phyloP scores from a whole-genome alignment of 2,888 invertebrate genomes.

The Limnephilus marmoratus region DNA sequence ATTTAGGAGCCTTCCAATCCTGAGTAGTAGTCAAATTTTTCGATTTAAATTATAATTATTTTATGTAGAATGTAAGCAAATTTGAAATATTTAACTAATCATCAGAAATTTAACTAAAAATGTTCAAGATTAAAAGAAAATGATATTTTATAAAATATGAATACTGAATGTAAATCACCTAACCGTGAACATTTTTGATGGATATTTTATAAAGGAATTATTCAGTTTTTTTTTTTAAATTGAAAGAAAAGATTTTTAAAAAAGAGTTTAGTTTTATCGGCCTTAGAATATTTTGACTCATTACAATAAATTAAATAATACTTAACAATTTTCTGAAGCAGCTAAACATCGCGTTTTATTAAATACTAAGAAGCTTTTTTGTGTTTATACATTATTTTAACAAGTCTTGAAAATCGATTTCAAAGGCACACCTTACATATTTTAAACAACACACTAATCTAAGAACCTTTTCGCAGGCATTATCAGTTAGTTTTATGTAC shows the following conservation, averaged over 20 bases:
- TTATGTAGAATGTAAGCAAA: not conserved
- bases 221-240: not conserved
- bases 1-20: not conserved
- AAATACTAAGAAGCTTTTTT: not conserved
- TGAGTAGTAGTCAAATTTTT: not conserved
- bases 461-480: not conserved
- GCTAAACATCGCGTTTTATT: not conserved
- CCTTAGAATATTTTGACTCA: not conserved
- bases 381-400: slow-evolving; percentile 20
- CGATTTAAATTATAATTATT: not conserved
- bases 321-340: not conserved
- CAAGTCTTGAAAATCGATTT: slow-evolving; percentile 35
- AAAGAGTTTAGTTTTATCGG: not conserved
- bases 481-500: not conserved
- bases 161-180: no score
- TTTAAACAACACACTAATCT: not conserved
- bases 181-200: no score
- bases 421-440: slow-evolving; percentile 38
- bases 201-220: no score
- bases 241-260: not conserved
- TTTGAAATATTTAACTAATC: not conserved
- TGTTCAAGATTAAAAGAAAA: not conserved
- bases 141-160: no score
- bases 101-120: not conserved
- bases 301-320: not conserved